phyloP scores from a whole-genome alignment of 2,797 vertebrate genomes.

The Protonibea diacanthus region DNA sequence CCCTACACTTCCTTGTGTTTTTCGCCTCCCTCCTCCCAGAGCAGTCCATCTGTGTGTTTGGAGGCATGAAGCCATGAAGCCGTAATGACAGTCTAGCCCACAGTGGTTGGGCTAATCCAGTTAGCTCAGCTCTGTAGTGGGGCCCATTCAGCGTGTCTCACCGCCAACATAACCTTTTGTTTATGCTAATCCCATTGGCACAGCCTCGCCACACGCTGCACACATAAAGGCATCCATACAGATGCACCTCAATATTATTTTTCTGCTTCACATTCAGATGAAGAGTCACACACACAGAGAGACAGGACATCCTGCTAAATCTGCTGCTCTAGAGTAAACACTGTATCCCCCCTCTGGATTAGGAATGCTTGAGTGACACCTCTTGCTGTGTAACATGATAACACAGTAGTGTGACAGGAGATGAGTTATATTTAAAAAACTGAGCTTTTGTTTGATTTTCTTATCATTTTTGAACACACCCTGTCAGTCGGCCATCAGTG shows the following conservation, averaged over 20 bases:
- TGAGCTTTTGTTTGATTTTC: slow-evolving; percentile 24
- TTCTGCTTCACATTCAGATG: slow-evolving; percentile 29
- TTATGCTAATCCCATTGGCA: slow-evolving; percentile 73
- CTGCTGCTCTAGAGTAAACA: slow-evolving; percentile 29
- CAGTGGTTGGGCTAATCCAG: slow-evolving; percentile 73
- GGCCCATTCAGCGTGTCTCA: slow-evolving; percentile 49
- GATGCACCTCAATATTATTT: slow-evolving; percentile 27
- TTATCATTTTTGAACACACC: slow-evolving; percentile 24
- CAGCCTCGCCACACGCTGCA: slow-evolving; percentile 36
- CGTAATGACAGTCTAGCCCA: slow-evolving; percentile 55
- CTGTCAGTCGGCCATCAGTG: slow-evolving; percentile 21
- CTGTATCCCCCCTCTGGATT: slow-evolving; percentile 30
- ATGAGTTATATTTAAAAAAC: slow-evolving; percentile 9
- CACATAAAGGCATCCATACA: slow-evolving; percentile 13
- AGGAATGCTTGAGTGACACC: slow-evolving; percentile 40
- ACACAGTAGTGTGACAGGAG: slow-evolving; percentile 17
- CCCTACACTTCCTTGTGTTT: slow-evolving; percentile 13
- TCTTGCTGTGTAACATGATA: slow-evolving; percentile 45
- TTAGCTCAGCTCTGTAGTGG: slow-evolving; percentile 56
- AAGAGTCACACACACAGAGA: slow-evolving; percentile 34
- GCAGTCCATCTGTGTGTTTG: slow-evolving; percentile 54
- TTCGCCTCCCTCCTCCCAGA: slow-evolving; percentile 4
- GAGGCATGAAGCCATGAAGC: slow-evolving; percentile 59
- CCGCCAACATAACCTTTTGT: slow-evolving; percentile 67
- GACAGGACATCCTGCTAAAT: slow-evolving; percentile 47